These are phyloP conservation scores for Drosophila aldrichi DNA, from an alignment of 2,888 invertebrate species.

Conservation along the genomic window DNA sequence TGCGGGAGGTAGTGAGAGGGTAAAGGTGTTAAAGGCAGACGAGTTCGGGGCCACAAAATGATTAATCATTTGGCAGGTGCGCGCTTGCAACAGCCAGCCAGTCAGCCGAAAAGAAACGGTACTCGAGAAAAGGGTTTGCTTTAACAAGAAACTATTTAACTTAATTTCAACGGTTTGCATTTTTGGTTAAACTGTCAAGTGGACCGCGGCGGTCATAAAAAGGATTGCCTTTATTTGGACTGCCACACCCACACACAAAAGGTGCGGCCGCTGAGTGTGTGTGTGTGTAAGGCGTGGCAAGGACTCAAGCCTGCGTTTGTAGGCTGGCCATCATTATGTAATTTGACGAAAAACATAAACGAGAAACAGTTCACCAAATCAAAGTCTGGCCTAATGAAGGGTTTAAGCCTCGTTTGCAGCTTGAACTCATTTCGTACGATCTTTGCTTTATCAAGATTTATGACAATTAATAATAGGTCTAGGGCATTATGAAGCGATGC, in stretches of 20 bases:
- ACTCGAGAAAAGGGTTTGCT: conserved; percentile 59
- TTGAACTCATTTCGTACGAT: conserved; percentile 65
- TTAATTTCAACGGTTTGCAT: conserved; percentile 69
- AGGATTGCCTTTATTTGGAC: conserved; percentile 73
- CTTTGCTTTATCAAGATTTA: conserved; percentile 83
- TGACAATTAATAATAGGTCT: conserved; percentile 85
- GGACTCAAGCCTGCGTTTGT: conserved; percentile 39
- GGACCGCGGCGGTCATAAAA: conserved; percentile 49
- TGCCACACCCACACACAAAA: conserved; percentile 69
- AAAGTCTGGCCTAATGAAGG: conserved; percentile 61
- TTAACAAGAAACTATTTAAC: conserved; percentile 83
- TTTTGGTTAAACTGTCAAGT: conserved; percentile 80
- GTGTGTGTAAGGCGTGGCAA: conserved; percentile 49
- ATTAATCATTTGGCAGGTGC: conserved; percentile 85
- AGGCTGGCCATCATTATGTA: conserved; percentile 77
- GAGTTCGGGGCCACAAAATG: conserved; percentile 65
- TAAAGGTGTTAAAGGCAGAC: conserved; percentile 69
- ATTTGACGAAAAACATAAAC: conserved; percentile 69
- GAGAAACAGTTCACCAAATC: conserved; percentile 54
- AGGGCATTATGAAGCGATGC: conserved; percentile 16
- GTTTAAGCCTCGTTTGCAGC: conserved; percentile 63
- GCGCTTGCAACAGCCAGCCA: conserved; percentile 43
- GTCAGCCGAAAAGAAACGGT: conserved; percentile 58
- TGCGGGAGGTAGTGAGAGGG: conserved; percentile 13
- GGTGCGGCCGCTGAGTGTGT: conserved; percentile 41